Conservation (phyloP, 2,797 vertebrate species). For the Aratinga solstitialis region DNA sequence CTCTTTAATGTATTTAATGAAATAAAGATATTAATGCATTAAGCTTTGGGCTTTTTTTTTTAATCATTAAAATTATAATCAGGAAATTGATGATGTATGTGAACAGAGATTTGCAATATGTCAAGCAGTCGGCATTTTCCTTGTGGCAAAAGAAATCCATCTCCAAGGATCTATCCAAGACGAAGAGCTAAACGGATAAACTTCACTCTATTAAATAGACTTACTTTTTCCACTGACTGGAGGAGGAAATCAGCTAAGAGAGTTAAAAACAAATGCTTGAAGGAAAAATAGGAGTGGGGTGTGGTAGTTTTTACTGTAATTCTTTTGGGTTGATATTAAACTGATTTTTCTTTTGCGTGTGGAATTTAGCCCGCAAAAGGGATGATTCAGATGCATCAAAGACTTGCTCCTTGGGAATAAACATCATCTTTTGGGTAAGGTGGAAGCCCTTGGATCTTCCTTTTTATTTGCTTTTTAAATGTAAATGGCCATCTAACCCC, state of each 20-base stretch:
- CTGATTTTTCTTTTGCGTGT: neutral
- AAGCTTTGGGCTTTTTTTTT: slow-evolving; percentile 33
- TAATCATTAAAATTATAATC: slow-evolving; percentile 24
- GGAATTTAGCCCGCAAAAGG: neutral
- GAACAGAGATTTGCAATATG: neutral
- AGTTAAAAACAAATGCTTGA: neutral
- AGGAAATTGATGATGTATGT: slow-evolving; percentile 45
- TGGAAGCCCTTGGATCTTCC: neutral
- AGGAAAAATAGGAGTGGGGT: neutral
- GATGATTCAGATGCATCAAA: neutral
- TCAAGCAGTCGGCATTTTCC: neutral
- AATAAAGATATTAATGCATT: slow-evolving; percentile 44
- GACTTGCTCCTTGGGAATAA: neutral
- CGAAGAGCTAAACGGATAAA: slow-evolving; percentile 43
- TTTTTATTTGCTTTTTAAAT: neutral
- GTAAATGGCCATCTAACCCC: neutral
- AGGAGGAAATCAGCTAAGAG: slow-evolving; percentile 1
- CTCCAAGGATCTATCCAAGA: slow-evolving; percentile 45
- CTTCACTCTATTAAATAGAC: slow-evolving; percentile 31
- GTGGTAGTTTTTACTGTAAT: neutral
- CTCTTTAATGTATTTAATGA: slow-evolving; percentile 31
- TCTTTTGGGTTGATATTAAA: neutral
- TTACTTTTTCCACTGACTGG: slow-evolving; percentile 5
- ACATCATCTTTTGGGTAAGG: neutral
- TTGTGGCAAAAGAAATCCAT: slow-evolving; percentile 36